Evolutionary conservation across 1,140 invertebrate genomes (phyloP), one percentile per base, ranked within the genome.

Genomic region (Teleopsis dalmanni): DNA sequence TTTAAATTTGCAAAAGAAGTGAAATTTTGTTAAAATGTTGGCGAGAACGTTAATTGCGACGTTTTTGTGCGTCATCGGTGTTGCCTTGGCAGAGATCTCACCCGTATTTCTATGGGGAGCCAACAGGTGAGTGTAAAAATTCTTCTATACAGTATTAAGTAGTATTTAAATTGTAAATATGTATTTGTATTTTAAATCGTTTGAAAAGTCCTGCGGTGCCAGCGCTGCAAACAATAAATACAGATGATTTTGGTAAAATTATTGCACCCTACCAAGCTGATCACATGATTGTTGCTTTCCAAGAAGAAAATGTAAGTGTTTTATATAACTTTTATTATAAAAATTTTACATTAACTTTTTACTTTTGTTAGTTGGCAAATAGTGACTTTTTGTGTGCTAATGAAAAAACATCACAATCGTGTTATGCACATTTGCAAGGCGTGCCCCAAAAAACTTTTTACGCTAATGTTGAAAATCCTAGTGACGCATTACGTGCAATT

Each of bases 241-340:
- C 59, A 45, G 43, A 57, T 6, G 62, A 65, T 45, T 68, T 68
- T 45, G 38, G 47, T 23, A 49, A 52, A 9, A 53, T 62, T 43
- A 34, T 65, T 37, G 45, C 56, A 18, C 50, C 47, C 2, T 43
- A 63, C 47, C 38, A 60, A 26, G 31, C 58, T 54, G 56, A 65
- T 58, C 56, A 63, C 57, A 65, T 63, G 60, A 55, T 68, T 38
- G 59, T 65, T 57, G 62, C 57, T 51, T 63, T 68, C 53, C 54
- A 61, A 50, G 65, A 68, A 56, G 57, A 65, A 57, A 56, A 53
- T 48, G 65, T 68, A 68, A 65, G 65, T 59, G 31, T 3, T 29
- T 22, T 3, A 38, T 4, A 18, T 34, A 33, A 31, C 2, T 38
- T 25, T 38, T 27, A 11, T 4, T 6, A 14, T 18, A 23, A 25